Evolutionary conservation across 1,140 invertebrate species (phyloP).

Genomic region (Trachelipus rathkii): DNA sequence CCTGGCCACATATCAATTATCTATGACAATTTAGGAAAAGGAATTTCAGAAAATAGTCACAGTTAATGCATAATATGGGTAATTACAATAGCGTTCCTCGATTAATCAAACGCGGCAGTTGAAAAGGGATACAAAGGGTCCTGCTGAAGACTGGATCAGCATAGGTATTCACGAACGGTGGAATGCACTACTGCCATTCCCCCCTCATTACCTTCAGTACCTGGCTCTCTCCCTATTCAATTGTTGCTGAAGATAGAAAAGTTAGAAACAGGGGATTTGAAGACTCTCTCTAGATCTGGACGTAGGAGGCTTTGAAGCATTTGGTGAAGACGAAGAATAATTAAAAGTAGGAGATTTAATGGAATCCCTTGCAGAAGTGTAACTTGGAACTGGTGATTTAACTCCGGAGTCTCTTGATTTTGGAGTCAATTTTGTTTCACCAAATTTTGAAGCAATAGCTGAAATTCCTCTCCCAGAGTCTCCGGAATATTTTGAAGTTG

Average conservation of each 20-base stretch:
- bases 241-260: not conserved
- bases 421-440: conserved; percentile 9
- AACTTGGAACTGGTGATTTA: not conserved
- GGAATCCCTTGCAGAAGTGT: not conserved
- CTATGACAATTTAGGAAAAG: too few relatives aligned
- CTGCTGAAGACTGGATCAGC: too few relatives aligned
- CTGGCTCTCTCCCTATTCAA: too few relatives aligned
- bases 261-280: not conserved
- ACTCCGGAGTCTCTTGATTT: not conserved
- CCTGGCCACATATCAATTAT: too few relatives aligned
- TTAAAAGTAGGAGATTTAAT: not conserved
- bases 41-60: too few relatives aligned
- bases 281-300: not conserved
- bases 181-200: too few relatives aligned
- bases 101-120: too few relatives aligned
- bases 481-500: conserved; percentile 21
- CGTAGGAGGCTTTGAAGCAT: not conserved
- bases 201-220: too few relatives aligned
- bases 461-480: conserved; percentile 18
- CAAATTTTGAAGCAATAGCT: conserved; percentile 23
- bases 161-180: too few relatives aligned
- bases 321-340: not conserved
- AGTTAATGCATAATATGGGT: too few relatives aligned
- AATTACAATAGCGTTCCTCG: too few relatives aligned
- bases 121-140: too few relatives aligned